Evolutionary conservation across 1,140 invertebrate species (phyloP), one percentile per base, ranked within the genome.

Genomic region (Acyrthosiphon pisum): DNA sequence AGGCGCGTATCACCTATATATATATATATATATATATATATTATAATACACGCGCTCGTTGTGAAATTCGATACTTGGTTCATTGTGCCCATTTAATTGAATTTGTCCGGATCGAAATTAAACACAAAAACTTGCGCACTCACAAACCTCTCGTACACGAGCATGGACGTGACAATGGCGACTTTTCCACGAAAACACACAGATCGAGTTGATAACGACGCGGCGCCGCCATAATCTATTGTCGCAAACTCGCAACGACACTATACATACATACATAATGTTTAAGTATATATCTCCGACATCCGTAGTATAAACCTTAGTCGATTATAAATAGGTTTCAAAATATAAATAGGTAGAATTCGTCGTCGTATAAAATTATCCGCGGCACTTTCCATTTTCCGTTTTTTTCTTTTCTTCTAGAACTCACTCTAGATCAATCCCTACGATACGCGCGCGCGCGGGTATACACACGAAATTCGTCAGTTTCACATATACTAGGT

Each of bases 61-160:
- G 76, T 92, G 91, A 81, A 92, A 92, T 92, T 83, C n/a, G 68
- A 76, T 30, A 44, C 37, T 37, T 50, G n/a, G 46, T 92, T 92
- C 91, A 92, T 92, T 92, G 91, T 92, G 68, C 46, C 46, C 26
- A 48, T 76, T 83, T 92, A 92, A 53, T 92, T 91, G 90, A 68
- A 91, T 91, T 91, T 91, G 90, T 56, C 90, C 56, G 90, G 90
- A 91, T 76, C 90, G 41, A 91, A 91, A 91, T 68, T 91, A 76
- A 41, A 76, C 60, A 76, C 41, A 46, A 44, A 44, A 87, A 87
- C 84, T 46, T 44, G 30, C 84, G 6, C 48, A 26, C 46, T 22
- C 86, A 1, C 86, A 35, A 6, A 22, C 18, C 30, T 37, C 35
- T 83, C 8, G 83, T 44, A 44, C 37, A 87, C 84, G 30, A 44